Evolutionary conservation across 2,888 invertebrate species (phyloP).

Genomic region (Seira musarum): DNA sequence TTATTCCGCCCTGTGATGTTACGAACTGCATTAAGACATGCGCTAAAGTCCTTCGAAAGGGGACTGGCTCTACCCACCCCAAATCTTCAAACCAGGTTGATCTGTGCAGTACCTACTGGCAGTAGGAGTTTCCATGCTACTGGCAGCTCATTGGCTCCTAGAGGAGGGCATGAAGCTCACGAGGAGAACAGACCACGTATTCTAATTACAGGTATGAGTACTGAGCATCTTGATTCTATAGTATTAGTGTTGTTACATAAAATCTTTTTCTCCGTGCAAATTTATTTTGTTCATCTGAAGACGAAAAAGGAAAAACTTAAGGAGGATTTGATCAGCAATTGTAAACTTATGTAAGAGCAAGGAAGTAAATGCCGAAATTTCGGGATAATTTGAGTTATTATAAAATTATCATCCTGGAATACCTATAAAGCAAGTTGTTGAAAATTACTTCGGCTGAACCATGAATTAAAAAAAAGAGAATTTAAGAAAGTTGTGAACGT

Average conservation of each 20-base stretch:
- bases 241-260: too few relatives aligned
- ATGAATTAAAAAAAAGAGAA: too few relatives aligned
- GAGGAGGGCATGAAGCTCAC: slow-evolving; percentile 40
- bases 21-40: slow-evolving; percentile 33
- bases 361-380: too few relatives aligned
- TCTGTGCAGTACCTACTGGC: slow-evolving; percentile 25
- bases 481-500: too few relatives aligned
- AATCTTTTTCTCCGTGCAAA: not conserved
- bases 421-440: too few relatives aligned
- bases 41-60: slow-evolving; percentile 39
- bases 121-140: slow-evolving; percentile 51
- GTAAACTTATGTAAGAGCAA: too few relatives aligned
- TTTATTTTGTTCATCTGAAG: not conserved
- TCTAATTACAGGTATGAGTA: slow-evolving; percentile 66
- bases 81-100: slow-evolving; percentile 27
- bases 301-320: too few relatives aligned
- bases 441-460: too few relatives aligned
- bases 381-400: too few relatives aligned
- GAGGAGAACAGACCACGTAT: slow-evolving; percentile 66
- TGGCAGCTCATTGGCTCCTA: slow-evolving; percentile 52
- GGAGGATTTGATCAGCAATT: too few relatives aligned
- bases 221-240: too few relatives aligned
- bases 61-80: slow-evolving; percentile 14
- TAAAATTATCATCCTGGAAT: too few relatives aligned
- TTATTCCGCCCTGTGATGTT: slow-evolving; percentile 40